Percentiles rank a stretch among this genome's conserved stretches.
phyloP scores from a whole-genome alignment of 2,113 vertebrate genomes.

The Erythrocercus mccallii region DNA sequence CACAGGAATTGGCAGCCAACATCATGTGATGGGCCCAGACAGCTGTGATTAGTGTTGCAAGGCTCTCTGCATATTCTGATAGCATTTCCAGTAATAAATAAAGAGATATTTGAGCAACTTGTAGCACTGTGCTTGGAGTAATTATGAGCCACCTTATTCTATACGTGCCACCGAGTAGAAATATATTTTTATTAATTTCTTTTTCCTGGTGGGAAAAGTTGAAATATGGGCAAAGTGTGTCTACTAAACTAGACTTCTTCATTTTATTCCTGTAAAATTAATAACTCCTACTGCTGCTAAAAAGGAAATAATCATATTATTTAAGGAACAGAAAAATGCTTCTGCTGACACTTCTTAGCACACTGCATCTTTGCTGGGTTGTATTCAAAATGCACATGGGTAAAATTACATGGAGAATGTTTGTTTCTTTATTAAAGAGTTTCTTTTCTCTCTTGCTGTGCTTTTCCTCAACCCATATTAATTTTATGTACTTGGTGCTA shows the following conservation, averaged over 20 bases:
- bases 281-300: background rate
- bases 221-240: background rate
- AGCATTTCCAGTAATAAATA: background rate
- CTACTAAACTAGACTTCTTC: background rate
- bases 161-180: background rate
- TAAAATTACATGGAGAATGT: background rate
- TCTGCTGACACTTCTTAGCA: background rate
- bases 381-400: background rate
- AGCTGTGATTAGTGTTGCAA: background rate
- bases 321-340: background rate
- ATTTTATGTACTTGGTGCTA: background rate
- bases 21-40: background rate
- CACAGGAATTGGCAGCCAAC: background rate
- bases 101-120: background rate
- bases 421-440: background rate
- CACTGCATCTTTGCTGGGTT: background rate
- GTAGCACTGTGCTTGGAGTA: background rate
- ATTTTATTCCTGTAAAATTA: background rate
- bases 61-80: background rate
- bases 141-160: background rate
- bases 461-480: background rate
- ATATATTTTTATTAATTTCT: background rate
- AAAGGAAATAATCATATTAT: background rate
- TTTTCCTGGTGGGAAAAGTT: background rate
- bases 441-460: background rate